phyloP scores from a whole-genome alignment of 1,140 invertebrate genomes.

The Medauroidea extradentata region DNA sequence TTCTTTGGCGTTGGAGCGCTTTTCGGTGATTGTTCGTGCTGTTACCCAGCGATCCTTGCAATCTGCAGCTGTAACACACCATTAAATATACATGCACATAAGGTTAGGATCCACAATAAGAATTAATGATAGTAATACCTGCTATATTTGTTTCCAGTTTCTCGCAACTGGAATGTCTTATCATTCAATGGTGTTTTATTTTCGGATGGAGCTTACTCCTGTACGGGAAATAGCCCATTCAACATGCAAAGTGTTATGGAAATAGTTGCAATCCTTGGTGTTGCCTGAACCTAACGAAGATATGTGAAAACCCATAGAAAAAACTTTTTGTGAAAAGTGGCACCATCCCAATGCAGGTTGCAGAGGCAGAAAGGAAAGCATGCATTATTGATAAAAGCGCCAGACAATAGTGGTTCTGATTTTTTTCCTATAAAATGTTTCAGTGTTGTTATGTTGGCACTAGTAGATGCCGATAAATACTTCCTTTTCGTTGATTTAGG shows the following conservation, averaged over 20 bases:
- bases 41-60: conserved; percentile 6
- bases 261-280: background rate
- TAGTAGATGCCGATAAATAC: conserved; percentile 46
- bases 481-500: conserved; percentile 46
- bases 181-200: background rate
- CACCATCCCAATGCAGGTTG: conserved; percentile 40
- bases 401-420: conserved; percentile 8
- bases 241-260: background rate
- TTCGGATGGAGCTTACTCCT: background rate
- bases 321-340: conserved; percentile 30
- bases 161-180: conserved; percentile 2
- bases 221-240: background rate
- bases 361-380: conserved; percentile 44
- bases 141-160: conserved; percentile 4
- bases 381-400: conserved; percentile 29
- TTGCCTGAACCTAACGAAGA: background rate
- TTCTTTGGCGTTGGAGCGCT: background rate
- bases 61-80: background rate
- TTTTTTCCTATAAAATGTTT: background rate
- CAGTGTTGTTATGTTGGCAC: conserved; percentile 45
- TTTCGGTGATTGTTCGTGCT: background rate
- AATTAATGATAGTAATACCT: no score
- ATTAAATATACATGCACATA: background rate
- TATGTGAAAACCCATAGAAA: conserved; percentile 15
- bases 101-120: no score